Evolutionary conservation across 2,888 invertebrate genomes (phyloP).

Genomic region (Pardosa pseudoannulata): DNA sequence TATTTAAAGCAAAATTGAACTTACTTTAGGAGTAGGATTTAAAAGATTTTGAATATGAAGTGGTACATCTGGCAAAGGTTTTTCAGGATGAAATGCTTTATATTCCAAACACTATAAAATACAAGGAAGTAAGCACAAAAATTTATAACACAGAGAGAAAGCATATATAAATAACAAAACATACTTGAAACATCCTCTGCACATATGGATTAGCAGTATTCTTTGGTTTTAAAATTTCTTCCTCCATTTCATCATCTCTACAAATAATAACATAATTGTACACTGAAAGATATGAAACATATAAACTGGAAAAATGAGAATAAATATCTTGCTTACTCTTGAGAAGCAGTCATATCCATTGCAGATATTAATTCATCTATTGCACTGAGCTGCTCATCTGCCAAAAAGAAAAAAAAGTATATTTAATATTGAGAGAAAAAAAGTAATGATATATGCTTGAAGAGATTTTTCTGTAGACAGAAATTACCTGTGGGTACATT

Average conservation of each 20-base stretch:
- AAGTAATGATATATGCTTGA: not conserved
- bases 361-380: constrained; percentile 83
- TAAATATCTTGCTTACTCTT: constrained; percentile 25
- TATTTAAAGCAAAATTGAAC: not conserved
- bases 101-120: constrained; percentile 80
- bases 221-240: constrained; percentile 78
- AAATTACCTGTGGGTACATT: constrained; percentile 73
- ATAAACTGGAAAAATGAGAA: not conserved
- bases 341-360: constrained; percentile 82
- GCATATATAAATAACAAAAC: not conserved
- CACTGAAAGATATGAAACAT: no score
- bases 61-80: constrained; percentile 80
- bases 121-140: not conserved
- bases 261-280: no score
- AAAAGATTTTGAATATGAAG: constrained; percentile 50
- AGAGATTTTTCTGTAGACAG: not conserved
- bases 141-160: no score
- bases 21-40: constrained; percentile 48
- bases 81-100: constrained; percentile 82
- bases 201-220: constrained; percentile 80
- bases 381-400: constrained; percentile 81
- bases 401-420: constrained; percentile 1
- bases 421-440: not conserved
- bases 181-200: constrained; percentile 79
- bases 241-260: constrained; percentile 73